A percentile compares a stretch with the other conserved stretches of the same genome.
Conservation (phyloP, 2,113 vertebrate species). For the Oplegnathus fasciatus region DNA sequence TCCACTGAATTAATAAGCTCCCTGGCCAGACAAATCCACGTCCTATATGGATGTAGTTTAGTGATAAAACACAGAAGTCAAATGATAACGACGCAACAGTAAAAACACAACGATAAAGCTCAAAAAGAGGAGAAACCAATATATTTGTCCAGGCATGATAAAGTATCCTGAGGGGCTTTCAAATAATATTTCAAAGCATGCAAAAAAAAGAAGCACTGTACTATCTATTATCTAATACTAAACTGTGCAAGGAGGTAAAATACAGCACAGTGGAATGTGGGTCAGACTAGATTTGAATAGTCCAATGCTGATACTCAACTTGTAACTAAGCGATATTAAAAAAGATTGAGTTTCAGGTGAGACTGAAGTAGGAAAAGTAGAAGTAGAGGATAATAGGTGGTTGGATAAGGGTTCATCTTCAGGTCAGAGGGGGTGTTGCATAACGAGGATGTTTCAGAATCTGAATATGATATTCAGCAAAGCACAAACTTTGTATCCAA, state of each 20-base stretch:
- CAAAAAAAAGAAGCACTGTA: conserved; percentile 15
- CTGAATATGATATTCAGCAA: background rate
- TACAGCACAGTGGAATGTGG: conserved; percentile 44
- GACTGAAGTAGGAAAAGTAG: conserved; percentile 1
- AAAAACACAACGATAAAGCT: background rate
- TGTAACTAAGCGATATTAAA: conserved; percentile 29
- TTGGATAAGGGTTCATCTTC: conserved; percentile 30
- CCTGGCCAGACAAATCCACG: conserved; percentile 16
- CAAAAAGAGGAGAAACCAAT: conserved; percentile 26
- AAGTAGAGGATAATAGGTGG: background rate
- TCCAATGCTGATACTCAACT: conserved; percentile 29
- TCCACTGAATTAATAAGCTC: conserved; percentile 60
- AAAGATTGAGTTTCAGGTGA: conserved; percentile 33
- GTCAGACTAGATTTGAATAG: conserved; percentile 57
- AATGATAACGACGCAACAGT: conserved; percentile 17
- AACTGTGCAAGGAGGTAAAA: conserved; percentile 6
- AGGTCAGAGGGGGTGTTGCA: background rate
- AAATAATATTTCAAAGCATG: conserved; percentile 22
- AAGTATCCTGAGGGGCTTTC: conserved; percentile 26
- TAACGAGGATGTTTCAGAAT: background rate
- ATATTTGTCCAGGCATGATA: conserved; percentile 5
- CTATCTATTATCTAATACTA: conserved; percentile 33
- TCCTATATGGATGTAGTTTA: conserved; percentile 12
- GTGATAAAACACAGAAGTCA: conserved; percentile 7
- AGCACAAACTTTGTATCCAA: background rate